A percentile compares a stretch with the other conserved stretches of the same genome.
Conservation (phyloP, 1,140 invertebrate genomes). For the Ceratina calcarata region DNA sequence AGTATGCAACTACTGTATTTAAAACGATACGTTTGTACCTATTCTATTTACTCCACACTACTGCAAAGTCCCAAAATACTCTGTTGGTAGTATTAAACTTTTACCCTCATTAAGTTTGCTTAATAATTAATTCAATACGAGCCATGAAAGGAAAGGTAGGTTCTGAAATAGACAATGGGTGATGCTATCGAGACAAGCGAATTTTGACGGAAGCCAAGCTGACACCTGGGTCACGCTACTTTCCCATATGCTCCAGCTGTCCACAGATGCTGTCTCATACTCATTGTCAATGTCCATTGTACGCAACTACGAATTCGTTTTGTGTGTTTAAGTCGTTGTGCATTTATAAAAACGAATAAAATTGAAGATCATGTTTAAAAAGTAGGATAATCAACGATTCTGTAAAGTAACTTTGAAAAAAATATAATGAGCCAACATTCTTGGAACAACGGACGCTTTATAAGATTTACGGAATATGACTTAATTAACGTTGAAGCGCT, state of each 20-base stretch:
- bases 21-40: too few species aligned
- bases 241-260: not conserved
- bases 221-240: constrained; percentile 15
- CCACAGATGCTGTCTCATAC: not conserved
- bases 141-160: not conserved
- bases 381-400: not conserved
- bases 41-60: too few species aligned
- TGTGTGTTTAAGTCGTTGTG: not conserved
- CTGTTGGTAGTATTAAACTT: not conserved
- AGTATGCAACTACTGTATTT: too few species aligned
- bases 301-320: not conserved
- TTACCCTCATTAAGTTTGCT: not conserved
- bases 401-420: too few species aligned
- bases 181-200: not conserved
- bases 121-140: constrained; percentile 6
- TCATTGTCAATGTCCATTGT: not conserved
- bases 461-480: too few species aligned
- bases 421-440: too few species aligned
- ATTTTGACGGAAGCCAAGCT: not conserved
- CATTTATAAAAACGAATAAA: not conserved
- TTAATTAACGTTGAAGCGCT: too few species aligned
- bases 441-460: too few species aligned
- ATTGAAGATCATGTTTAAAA: not conserved
- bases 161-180: not conserved
- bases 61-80: not conserved